Base-by-base conservation (phyloP, 2,113 vertebrate genomes). In the Rhizomys pruinosus region DNA sequence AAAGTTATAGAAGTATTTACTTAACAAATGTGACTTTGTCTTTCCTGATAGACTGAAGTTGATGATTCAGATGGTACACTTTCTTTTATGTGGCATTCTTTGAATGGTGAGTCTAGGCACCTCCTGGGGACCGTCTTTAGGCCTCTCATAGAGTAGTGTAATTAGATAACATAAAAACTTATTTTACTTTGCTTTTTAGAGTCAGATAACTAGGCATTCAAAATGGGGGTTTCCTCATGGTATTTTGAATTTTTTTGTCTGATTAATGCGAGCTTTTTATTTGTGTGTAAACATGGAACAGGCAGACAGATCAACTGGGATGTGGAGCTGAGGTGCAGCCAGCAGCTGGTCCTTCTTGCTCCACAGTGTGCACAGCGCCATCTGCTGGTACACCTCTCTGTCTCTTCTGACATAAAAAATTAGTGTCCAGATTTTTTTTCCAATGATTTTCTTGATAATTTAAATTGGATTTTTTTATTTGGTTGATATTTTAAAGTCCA, bases 321-420 rank as follows among this genome's bases (percentile, higher is more conserved):
- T 47, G 5, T 68, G 29, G 47, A n/a, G 23, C 29, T 0, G 3
- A 77, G 47, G 76, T 92, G 7, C n/a, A n/a, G 32, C 39, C n/a
- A n/a, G n/a, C 37, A 8, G 23, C 32, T 1, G 11, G 11, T 64
- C 23, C 39, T 17, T 61, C 63, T 72, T 17, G 8, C 23, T 4
- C 92, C 39, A 29, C 39, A 87, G 39, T 64, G 84, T 64, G 2
- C 13, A 47, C 68, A 84, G 90, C 79, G 96, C 94, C 97, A 94
- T 79, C 97, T 97, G 90, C 93, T 96, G 97, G 93, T 29, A 57
- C 22, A 2, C 61, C 84, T 87, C 68, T 85, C 44, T 74, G 15
- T 32, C 27, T 5, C 47, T 23, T 57, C 61, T 71, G 79, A 61
- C 15, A 80, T n/a, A n/a, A 80, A 76, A 77, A 86, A n/a, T 4